phyloP scores from a whole-genome alignment of 2,888 invertebrate genomes.

The Dysmachus trigonus region DNA sequence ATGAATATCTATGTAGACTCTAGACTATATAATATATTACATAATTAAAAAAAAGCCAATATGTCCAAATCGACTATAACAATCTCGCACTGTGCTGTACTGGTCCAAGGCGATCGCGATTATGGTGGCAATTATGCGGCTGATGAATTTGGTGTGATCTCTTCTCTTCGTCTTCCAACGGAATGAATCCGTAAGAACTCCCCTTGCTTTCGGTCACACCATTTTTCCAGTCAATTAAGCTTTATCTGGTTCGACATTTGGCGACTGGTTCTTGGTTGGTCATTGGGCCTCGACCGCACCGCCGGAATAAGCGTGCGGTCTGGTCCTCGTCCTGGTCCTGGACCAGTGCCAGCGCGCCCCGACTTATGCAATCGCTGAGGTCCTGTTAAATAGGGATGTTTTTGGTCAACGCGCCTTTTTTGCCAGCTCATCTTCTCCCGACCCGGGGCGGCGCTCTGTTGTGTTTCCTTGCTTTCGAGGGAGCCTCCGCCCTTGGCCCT shows the following conservation, averaged over 20 bases:
- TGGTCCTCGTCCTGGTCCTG: background rate
- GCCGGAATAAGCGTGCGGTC: background rate
- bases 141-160: background rate
- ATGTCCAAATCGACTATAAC: background rate
- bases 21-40: too few species aligned
- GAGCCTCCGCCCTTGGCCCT: background rate
- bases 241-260: conserved; percentile 23
- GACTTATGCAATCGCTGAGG: background rate
- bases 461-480: background rate
- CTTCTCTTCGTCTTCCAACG: background rate
- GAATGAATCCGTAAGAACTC: background rate
- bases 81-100: background rate
- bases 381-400: background rate
- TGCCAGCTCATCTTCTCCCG: background rate
- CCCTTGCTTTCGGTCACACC: background rate
- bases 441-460: background rate
- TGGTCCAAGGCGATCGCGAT: background rate
- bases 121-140: background rate
- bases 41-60: background rate
- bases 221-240: conserved; percentile 36
- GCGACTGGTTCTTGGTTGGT: background rate
- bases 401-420: background rate
- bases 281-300: background rate
- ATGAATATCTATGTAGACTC: background rate
- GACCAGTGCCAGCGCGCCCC: background rate